Base-by-base conservation (phyloP, 2,888 invertebrate species). In the Beris chalybata region DNA sequence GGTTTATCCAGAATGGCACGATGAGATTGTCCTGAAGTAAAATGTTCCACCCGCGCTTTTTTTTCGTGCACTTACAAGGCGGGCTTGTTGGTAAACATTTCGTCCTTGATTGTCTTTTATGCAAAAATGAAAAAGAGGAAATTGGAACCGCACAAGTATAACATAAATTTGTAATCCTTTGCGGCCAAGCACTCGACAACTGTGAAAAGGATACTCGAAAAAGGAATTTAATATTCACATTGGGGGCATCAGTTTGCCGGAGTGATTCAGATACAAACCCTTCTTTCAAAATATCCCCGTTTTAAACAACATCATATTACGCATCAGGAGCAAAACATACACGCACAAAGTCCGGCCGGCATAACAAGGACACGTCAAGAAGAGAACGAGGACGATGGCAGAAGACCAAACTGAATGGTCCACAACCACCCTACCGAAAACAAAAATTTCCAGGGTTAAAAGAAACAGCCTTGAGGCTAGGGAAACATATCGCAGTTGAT, bases 391-490 rank as follows among this genome's bases (percentile, higher is more conserved):
- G 22, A 22, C 13, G 58, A 59, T 30, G 13, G n/a, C 31, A 47
- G 48, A 47, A 47, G 13, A 29, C 7, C 22, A 22, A 22, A 3
- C 15, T 52, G 32, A 4, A 13, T 43, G 43, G 7, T 22, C 56
- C 56, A 11, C 22, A 1, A 11, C 31, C 22, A 54, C 43, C 43
- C 15, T 4, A 45, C 45, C n/a, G 22, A 30, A 22, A 31, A 11
- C 58, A 45, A 58, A 58, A 56, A 58, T 32, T 56, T 58, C 45
- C 58, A 58, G 58, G 58, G 58, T 58, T 58, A 58, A 58, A 58
- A 47, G 47, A 22, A 45, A 30, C 45, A 7, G 47, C 58, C 58
- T 45, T 58, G 58, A 45, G 45, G 47, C 30, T 30, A 31, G 13
- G 5, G 6, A 13, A 29, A n/a, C 44, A 47, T 31, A 44, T 13